Evolutionary conservation across 1,140 invertebrate genomes (phyloP), one percentile per base, ranked within the genome.

Genomic region (Drosophila gunungcola): DNA sequence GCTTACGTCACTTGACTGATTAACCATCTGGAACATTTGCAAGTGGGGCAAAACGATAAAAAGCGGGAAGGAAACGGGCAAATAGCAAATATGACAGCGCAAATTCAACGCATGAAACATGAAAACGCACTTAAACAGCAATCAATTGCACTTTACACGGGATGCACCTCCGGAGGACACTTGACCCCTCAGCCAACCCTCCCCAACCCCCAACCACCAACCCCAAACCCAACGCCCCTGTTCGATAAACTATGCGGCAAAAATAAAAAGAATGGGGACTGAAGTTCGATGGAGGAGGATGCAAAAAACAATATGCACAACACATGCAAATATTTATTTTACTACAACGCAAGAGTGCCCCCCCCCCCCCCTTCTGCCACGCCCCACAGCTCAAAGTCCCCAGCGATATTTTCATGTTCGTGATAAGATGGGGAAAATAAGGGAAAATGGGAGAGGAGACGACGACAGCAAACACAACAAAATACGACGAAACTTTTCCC

Each of bases 321-420:
- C 64, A 77, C 73, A 70, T 77, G 75, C 73, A 78, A 78, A 78
- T 78, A 77, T 70, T 78, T 77, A 76, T 77, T 77, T 76, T 55
- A 38, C 63, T 68, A 39, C 51, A 55, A 60, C 52, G 42, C 38
- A 32, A 34, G 34, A 13, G 32, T 32, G 54, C n/a, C 16, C 16
- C 16, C n/a, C 16, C 16, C 16, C n/a, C 38, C 16, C 60, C 48
- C 16, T 38, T 46, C 3, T 12, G 51, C 51, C 52, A 55, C 74
- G 54, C 56, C 73, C 56, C 54, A 34, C 25, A 43, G 55, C 64
- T 77, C 53, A 77, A 70, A 62, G 57, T 48, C 52, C 21, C 54
- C 16, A n/a, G 16, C 62, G 41, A 77, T 61, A 77, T 68, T 74
- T 75, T 63, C 45, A 43, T 63, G 21, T 73, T 53, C 53, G 27